Percentiles rank a stretch among this genome's conserved stretches.
phyloP scores from a whole-genome alignment of 2,797 vertebrate genomes.

The Enteromius trimaculatus region DNA sequence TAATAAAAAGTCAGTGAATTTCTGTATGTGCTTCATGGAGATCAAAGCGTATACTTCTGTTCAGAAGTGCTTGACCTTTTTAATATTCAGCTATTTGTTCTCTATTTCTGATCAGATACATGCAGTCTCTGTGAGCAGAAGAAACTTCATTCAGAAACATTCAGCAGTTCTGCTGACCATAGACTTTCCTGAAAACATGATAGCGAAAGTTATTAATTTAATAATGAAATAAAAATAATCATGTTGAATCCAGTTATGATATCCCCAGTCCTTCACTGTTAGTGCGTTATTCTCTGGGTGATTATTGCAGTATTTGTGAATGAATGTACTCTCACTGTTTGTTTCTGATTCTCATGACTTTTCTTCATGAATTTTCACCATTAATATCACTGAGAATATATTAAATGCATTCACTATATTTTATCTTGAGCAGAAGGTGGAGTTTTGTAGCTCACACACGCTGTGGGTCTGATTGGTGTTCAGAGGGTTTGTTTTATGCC shows the following conservation, averaged over 20 bases:
- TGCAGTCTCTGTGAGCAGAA: not conserved
- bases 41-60: not conserved
- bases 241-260: not conserved
- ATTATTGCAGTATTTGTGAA: not conserved
- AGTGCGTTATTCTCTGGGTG: not conserved
- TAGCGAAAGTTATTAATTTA: too few species aligned
- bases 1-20: not conserved
- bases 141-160: not conserved
- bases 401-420: not conserved
- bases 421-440: not conserved
- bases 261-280: not conserved
- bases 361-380: not conserved
- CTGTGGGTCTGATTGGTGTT: not conserved
- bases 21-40: not conserved
- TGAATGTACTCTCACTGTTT: not conserved
- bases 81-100: not conserved
- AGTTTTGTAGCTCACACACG: not conserved
- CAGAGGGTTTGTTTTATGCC: slow-evolving; percentile 2
- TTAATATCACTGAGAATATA: not conserved
- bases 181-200: not conserved
- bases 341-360: too few species aligned
- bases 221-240: too few species aligned
- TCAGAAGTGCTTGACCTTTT: not conserved
- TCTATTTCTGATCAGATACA: not conserved
- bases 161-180: not conserved